Percentiles rank a stretch among this genome's conserved stretches.
These are phyloP conservation scores for Furcifer pardalis DNA, from an alignment of 2,797 vertebrate genomes.

Conservation along the genomic window DNA sequence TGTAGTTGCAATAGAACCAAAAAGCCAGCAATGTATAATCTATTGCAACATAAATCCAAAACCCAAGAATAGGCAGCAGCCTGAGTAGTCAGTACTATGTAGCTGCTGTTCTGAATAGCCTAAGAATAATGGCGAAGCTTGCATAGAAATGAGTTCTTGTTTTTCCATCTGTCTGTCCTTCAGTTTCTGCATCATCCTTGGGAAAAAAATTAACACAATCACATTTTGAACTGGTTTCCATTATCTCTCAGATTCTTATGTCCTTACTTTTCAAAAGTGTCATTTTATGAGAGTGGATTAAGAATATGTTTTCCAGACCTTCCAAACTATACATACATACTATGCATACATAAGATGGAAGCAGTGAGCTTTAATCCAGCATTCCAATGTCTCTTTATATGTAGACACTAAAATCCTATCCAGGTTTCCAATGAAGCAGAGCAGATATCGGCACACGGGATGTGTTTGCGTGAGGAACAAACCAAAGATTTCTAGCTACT, in stretches of 20 bases:
- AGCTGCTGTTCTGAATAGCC: not conserved
- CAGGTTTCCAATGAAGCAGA: not conserved
- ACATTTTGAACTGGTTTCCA: not conserved
- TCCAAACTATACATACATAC: not conserved
- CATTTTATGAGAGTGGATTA: not conserved
- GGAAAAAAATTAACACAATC: not conserved
- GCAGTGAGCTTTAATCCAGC: not conserved
- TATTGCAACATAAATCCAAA: too few relatives aligned
- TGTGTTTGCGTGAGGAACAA: not conserved
- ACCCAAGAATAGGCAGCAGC: too few relatives aligned
- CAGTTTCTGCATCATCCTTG: not conserved
- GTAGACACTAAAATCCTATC: not conserved
- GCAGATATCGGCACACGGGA: not conserved
- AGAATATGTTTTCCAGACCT: not conserved
- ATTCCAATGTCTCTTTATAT: not conserved
- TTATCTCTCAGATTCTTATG: not conserved
- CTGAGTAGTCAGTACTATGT: too few relatives aligned
- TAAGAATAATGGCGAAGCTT: not conserved
- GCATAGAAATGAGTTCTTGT: not conserved
- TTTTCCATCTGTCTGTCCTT: not conserved
- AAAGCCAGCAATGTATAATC: too few relatives aligned
- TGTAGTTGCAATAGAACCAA: too few relatives aligned
- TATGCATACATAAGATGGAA: not conserved
- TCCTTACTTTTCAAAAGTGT: not conserved
- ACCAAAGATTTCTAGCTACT: too few relatives aligned